These are phyloP conservation scores for Sisor rabdophorus DNA, from an alignment of 2,113 vertebrate species.

Conservation along the genomic window DNA sequence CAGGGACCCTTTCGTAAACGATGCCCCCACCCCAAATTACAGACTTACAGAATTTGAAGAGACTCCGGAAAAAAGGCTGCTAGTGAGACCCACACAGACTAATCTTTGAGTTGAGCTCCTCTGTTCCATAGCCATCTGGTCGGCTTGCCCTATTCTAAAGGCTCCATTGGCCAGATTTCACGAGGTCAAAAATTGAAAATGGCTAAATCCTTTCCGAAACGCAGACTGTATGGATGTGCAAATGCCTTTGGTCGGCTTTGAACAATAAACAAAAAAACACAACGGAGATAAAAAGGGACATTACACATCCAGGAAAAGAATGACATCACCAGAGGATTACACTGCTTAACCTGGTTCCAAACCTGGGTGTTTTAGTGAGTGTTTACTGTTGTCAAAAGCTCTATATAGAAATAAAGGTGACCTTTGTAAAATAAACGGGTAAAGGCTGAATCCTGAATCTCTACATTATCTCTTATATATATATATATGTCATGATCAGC, in stretches of 20 bases:
- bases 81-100: background rate
- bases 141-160: background rate
- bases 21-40: background rate
- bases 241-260: background rate
- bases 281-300: background rate
- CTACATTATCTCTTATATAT: too few species aligned
- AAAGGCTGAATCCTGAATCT: too few species aligned
- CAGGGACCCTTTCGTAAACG: too few species aligned
- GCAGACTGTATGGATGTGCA: background rate
- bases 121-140: background rate
- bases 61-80: background rate
- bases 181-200: background rate
- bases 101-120: too few species aligned
- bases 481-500: background rate
- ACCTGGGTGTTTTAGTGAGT: too few species aligned
- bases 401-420: too few species aligned
- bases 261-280: background rate
- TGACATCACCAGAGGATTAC: too few species aligned
- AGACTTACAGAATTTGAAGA: background rate
- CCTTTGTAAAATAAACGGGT: too few species aligned
- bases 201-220: background rate
- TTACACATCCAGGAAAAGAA: background rate
- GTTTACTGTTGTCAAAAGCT: too few species aligned
- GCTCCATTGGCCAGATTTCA: background rate
- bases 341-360: too few species aligned